Percentiles rank a stretch among this genome's conserved stretches.
Conservation (phyloP, 2,797 vertebrate genomes). For the Arvicola amphibius region DNA sequence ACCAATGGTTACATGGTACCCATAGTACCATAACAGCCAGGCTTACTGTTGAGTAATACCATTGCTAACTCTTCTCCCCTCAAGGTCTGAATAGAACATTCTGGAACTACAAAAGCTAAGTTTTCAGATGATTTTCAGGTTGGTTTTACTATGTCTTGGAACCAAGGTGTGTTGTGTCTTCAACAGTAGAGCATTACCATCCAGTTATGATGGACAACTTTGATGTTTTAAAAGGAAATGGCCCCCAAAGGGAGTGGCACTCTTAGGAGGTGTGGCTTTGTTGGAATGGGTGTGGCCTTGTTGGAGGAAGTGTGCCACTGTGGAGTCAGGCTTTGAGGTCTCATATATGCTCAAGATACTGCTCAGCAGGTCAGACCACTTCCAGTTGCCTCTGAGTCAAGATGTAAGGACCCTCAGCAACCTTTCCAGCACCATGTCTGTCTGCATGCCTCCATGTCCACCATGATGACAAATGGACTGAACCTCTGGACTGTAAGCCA, state of each 20-base stretch:
- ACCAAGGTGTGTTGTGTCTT: neutral
- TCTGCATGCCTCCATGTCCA: neutral
- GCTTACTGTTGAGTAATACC: neutral
- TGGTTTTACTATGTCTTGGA: neutral
- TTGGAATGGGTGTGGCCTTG: neutral
- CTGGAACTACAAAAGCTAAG: neutral
- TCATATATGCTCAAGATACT: neutral
- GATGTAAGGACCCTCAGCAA: neutral
- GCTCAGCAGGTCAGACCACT: neutral
- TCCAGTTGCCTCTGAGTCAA: neutral
- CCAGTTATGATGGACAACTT: neutral
- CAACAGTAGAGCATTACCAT: neutral
- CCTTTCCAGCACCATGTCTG: neutral
- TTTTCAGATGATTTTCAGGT: neutral
- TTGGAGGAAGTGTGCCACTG: neutral
- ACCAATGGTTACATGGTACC: neutral
- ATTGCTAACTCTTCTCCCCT: neutral
- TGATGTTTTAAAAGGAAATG: neutral
- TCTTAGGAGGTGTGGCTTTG: neutral
- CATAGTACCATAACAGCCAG: neutral
- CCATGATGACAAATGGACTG: neutral
- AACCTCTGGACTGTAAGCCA: neutral
- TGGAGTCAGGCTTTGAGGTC: neutral
- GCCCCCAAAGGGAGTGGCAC: neutral
- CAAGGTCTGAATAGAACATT: neutral